Conservation (phyloP, 2,113 vertebrate species). For the Gasterosteus nipponicus region DNA sequence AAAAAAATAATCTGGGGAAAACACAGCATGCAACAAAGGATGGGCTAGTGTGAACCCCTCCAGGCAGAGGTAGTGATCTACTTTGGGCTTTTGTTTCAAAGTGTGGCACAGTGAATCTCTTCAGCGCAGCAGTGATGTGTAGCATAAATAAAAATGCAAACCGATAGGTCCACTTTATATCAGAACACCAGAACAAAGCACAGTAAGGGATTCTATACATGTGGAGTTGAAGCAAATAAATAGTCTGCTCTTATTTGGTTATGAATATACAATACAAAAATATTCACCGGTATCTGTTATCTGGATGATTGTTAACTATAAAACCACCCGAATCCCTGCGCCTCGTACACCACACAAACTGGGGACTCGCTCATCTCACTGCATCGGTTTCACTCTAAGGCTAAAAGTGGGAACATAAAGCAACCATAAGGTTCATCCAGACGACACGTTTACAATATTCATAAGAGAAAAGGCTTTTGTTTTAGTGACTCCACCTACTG, state of each 20-base stretch:
- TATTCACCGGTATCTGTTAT: slow-evolving; percentile 48
- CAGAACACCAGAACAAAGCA: slow-evolving; percentile 48
- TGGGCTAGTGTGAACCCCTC: slow-evolving; percentile 42
- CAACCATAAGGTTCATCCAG: slow-evolving; percentile 21
- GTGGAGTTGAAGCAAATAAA: slow-evolving; percentile 60
- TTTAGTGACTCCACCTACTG: neutral
- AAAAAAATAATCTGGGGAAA: neutral
- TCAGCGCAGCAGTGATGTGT: slow-evolving; percentile 15
- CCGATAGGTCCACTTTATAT: slow-evolving; percentile 14
- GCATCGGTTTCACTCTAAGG: slow-evolving; percentile 44
- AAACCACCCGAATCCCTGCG: slow-evolving; percentile 13
- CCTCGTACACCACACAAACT: slow-evolving; percentile 36
- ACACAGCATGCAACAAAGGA: slow-evolving; percentile 66
- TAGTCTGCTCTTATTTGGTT: slow-evolving; percentile 61
- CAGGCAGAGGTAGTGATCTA: slow-evolving; percentile 58
- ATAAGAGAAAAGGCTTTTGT: neutral
- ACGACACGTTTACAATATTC: neutral
- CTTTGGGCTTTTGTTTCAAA: slow-evolving; percentile 49
- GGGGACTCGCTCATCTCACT: neutral
- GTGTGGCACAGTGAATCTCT: slow-evolving; percentile 53
- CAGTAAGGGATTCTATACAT: slow-evolving; percentile 27
- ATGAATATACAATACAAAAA: slow-evolving; percentile 81
- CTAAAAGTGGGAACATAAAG: slow-evolving; percentile 47
- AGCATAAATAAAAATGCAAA: slow-evolving; percentile 37
- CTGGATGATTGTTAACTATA: slow-evolving; percentile 28